Conservation (phyloP, 2,888 invertebrate species). For the Linnaemya tessellans region DNA sequence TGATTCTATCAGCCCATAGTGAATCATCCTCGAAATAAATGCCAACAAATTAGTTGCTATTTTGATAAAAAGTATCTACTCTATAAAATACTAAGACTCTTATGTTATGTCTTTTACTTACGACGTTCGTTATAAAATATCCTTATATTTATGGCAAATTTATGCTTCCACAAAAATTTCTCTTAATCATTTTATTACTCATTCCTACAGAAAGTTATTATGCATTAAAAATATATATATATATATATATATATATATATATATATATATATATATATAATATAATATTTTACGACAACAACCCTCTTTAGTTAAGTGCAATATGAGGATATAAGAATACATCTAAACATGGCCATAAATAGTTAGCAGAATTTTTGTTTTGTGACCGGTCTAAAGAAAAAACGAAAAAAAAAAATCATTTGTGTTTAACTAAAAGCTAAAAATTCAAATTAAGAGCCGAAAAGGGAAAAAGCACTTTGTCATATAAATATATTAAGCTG, state of each 20-base stretch:
- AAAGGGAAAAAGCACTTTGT: slow-evolving; percentile 25
- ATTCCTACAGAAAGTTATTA: neutral
- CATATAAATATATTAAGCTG: slow-evolving; percentile 58
- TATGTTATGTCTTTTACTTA: neutral
- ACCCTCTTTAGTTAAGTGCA: slow-evolving; percentile 30
- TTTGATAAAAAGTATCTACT: neutral
- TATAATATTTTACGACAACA: slow-evolving; percentile 33
- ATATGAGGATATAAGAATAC: neutral
- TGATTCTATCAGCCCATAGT: neutral
- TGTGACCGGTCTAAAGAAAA: neutral
- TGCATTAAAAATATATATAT: neutral
- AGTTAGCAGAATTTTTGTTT: slow-evolving; percentile 23
- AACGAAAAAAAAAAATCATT: slow-evolving; percentile 4
- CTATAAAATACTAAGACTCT: neutral
- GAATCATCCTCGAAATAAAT: too few relatives aligned
- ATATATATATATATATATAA: too few relatives aligned
- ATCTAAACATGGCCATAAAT: slow-evolving; percentile 18
- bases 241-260: too few relatives aligned
- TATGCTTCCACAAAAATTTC: neutral
- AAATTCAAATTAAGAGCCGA: neutral
- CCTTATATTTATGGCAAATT: slow-evolving; percentile 28
- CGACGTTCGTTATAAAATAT: neutral
- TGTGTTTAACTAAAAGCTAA: slow-evolving; percentile 28
- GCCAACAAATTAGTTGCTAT: too few relatives aligned
- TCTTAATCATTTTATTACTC: neutral